Evolutionary conservation across 2,113 vertebrate species (phyloP), one percentile per base, ranked within the genome.

Genomic region (Panurus biarmicus): DNA sequence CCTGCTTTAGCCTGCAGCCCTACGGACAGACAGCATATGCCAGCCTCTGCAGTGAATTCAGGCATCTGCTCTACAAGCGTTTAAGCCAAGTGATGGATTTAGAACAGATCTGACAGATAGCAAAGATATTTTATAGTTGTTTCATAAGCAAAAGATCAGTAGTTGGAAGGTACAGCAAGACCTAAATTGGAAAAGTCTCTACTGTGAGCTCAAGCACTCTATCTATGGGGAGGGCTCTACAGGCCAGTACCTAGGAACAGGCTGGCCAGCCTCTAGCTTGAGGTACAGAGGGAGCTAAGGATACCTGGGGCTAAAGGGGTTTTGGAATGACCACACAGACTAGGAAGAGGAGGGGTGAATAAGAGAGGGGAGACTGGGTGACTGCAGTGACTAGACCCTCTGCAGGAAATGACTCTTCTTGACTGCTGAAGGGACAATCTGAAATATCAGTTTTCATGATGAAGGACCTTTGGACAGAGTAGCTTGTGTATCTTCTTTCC

Each of bases 181-280:
- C 17, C 31, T 18, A 50, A n/a, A 45, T 16, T 65, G 28, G 56
- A 54, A 48, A 89, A 54, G n/a, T 24, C 48, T 69, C 26, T 26
- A 33, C 29, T 24, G 36, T 42, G 33, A 77, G 36, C 25, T 70
- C 44, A n/a, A 26, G 33, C 0, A 9, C 40, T 1, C 0, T 11
- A 8, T 1, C 1, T 0, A 2, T 22, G 9, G 19, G n/a, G 25
- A 76, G 26, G 24, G 47, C 36, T 77, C 31, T 22, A 6, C 18
- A 0, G 3, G 31, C 19, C 1, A 0, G 62, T 50, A 23, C 20
- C 19, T 24, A 71, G 40, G 13, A 36, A 36, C 54, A 35, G 31
- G 33, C 40, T 76, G 53, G 29, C 8, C 82, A 74, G 51, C 22
- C 65, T 45, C 28, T 11, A 33, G 44, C 28, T 38, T 18, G 10